Percentiles rank a stretch among this genome's conserved stretches.
Evolutionary conservation across 2,113 vertebrate species (phyloP).

Genomic region (Ancistrus triradiatus): DNA sequence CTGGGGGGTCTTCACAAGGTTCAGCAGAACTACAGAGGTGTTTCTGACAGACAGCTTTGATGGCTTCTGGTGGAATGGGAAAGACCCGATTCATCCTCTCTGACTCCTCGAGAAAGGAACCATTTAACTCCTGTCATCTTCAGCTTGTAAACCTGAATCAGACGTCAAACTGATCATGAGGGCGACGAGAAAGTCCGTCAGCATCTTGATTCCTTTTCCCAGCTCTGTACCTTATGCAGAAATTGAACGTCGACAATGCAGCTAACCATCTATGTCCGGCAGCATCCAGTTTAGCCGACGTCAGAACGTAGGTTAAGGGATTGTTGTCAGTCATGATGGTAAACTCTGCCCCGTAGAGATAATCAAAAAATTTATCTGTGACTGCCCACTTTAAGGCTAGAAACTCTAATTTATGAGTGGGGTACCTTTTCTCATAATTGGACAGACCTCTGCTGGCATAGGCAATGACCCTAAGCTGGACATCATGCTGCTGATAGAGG

Average conservation of each 20-base stretch:
- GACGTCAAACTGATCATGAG: neutral
- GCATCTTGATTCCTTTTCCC: too few species aligned
- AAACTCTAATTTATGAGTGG: too few species aligned
- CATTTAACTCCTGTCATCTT: neutral
- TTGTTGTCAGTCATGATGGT: neutral
- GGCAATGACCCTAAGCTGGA: neutral
- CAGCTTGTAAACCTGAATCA: neutral
- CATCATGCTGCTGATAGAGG: neutral
- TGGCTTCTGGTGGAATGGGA: neutral
- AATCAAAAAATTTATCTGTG: conserved; percentile 3
- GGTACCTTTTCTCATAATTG: neutral
- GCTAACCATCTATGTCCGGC: too few species aligned
- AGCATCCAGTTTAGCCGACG: too few species aligned
- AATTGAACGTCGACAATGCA: too few species aligned
- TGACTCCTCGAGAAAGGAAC: neutral
- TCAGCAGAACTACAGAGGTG: neutral
- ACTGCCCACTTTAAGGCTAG: too few species aligned
- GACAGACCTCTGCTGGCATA: neutral
- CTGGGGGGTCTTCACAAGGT: too few species aligned
- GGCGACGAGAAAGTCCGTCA: neutral
- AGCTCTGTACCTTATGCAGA: neutral
- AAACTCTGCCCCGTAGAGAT: neutral
- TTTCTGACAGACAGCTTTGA: neutral
- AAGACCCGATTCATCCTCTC: neutral
- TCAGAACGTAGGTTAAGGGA: too few species aligned